Percentiles rank a stretch among this genome's conserved stretches.
Conservation (phyloP, 2,113 vertebrate species). For the Sturnira hondurensis region DNA sequence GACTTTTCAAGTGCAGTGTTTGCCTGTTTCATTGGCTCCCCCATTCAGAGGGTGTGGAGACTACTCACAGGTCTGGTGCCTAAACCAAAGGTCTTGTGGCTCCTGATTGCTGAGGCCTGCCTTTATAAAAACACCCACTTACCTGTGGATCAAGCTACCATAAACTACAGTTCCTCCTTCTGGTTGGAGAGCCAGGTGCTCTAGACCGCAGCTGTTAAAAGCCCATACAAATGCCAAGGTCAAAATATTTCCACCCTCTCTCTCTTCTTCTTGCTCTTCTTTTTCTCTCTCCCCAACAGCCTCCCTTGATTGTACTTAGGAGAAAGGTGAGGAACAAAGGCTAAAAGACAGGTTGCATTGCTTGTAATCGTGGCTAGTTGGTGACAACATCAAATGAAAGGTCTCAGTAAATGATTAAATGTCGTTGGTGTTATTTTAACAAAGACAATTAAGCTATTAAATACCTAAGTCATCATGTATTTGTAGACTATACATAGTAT, state of each 20-base stretch:
- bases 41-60: not conserved
- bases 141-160: not conserved
- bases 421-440: not conserved
- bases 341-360: not conserved
- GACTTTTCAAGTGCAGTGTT: not conserved
- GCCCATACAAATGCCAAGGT: not conserved
- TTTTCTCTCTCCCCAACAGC: not conserved
- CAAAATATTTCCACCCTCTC: not conserved
- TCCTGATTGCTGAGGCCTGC: not conserved
- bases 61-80: not conserved
- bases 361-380: not conserved
- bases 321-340: not conserved
- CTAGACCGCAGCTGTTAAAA: not conserved
- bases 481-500: not conserved
- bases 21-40: not conserved
- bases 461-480: constrained; percentile 8
- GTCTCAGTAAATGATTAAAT: not conserved
- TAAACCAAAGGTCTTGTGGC: not conserved
- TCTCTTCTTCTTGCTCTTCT: no score
- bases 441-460: not conserved
- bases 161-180: not conserved
- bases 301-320: not conserved
- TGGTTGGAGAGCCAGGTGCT: not conserved
- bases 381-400: not conserved
- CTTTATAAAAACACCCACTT: not conserved